Conservation (phyloP, 2,113 vertebrate genomes). For the Entomyzon cyanotis region DNA sequence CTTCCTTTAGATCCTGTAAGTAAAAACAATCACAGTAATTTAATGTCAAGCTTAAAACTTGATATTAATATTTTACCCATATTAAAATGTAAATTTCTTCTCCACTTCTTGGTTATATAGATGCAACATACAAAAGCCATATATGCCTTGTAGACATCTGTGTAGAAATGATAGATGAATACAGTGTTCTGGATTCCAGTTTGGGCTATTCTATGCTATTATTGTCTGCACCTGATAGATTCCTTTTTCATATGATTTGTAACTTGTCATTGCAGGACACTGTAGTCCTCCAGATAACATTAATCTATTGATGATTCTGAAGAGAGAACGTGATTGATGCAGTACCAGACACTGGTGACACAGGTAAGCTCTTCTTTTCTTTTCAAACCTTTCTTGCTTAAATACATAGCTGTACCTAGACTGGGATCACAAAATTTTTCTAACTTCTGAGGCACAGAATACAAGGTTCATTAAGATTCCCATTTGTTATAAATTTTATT, state of each 20-base stretch:
- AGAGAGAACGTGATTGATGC: slow-evolving; percentile 1
- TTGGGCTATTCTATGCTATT: background rate
- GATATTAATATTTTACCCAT: background rate
- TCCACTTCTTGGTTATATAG: background rate
- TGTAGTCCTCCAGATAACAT: slow-evolving; percentile 40
- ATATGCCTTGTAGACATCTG: background rate
- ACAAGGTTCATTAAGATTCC: fast-evolving
- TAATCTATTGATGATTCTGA: slow-evolving; percentile 46
- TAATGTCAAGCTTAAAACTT: background rate
- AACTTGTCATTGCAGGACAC: slow-evolving; percentile 68
- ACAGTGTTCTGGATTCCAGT: background rate
- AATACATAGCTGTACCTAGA: background rate
- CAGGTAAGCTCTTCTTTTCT: slow-evolving; percentile 15
- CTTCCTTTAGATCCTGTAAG: background rate
- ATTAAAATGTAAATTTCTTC: background rate
- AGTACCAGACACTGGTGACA: background rate
- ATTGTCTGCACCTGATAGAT: background rate
- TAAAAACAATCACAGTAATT: background rate
- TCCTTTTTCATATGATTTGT: slow-evolving; percentile 43
- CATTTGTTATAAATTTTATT: background rate
- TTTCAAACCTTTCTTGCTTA: background rate
- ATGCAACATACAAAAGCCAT: background rate
- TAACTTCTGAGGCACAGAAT: background rate
- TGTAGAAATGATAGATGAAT: background rate
- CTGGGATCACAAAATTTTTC: background rate